Evolutionary conservation across 37 sponge, comb jelly and placozoan species (phyloP).

Genomic region (Aphrocallistes beatrix): DNA sequence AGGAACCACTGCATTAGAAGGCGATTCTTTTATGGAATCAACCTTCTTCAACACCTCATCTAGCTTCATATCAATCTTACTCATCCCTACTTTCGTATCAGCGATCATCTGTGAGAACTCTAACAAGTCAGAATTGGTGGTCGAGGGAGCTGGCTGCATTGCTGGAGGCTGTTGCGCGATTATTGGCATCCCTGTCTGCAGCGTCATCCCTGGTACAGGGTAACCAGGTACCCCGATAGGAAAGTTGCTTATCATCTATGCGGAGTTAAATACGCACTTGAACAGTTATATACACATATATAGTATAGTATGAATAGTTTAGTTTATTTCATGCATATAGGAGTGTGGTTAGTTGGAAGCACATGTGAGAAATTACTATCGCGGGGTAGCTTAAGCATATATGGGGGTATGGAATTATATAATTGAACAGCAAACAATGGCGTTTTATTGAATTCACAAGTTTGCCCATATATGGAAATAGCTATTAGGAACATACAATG

Average conservation of each 20-base stretch:
- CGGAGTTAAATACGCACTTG: too few species aligned
- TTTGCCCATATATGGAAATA: too few species aligned
- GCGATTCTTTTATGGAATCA: neutral
- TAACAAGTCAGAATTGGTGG: neutral
- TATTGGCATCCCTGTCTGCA: neutral
- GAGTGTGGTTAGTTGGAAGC: too few species aligned
- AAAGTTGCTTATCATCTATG: neutral
- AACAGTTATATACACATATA: too few species aligned
- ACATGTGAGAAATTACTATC: too few species aligned
- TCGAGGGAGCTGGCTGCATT: neutral
- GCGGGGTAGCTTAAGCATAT: too few species aligned
- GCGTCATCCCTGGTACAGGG: neutral
- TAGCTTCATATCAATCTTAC: neutral
- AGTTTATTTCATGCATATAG: too few species aligned
- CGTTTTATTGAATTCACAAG: too few species aligned
- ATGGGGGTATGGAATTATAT: too few species aligned
- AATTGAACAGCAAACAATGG: too few species aligned
- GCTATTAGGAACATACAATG: too few species aligned
- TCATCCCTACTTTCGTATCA: slow-evolving; percentile 3
- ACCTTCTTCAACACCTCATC: slow-evolving; percentile 7
- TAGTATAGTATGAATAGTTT: too few species aligned
- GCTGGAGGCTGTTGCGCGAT: neutral
- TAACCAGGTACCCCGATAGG: neutral
- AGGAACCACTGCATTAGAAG: neutral
- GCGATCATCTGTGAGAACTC: slow-evolving; percentile 5